Evolutionary conservation across 2,888 invertebrate genomes (phyloP).

Genomic region (Ochropleura plecta): DNA sequence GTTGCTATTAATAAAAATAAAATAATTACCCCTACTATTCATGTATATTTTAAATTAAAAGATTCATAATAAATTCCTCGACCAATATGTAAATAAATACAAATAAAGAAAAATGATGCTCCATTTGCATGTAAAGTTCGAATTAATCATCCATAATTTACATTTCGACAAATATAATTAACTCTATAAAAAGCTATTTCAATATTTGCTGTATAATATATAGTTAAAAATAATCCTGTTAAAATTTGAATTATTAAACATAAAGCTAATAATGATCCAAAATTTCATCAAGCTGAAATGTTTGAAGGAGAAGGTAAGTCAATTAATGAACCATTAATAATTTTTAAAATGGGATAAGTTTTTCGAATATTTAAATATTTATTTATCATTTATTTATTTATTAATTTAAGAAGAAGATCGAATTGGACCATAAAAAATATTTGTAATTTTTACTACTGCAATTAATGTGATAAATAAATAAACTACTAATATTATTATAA

Average conservation of each 20-base stretch:
- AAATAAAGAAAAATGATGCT: slow-evolving; percentile 93
- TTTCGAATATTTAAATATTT: slow-evolving; percentile 81
- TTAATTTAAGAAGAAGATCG: slow-evolving; percentile 76
- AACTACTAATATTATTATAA: slow-evolving; percentile 89
- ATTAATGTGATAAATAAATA: slow-evolving; percentile 91
- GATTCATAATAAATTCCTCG: slow-evolving; percentile 91
- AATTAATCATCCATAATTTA: slow-evolving; percentile 93
- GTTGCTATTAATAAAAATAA: slow-evolving; percentile 93
- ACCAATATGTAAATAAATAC: slow-evolving; percentile 92
- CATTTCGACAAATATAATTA: slow-evolving; percentile 93
- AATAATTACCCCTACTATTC: slow-evolving; percentile 92
- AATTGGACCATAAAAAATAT: slow-evolving; percentile 89
- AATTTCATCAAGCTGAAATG: slow-evolving; percentile 93
- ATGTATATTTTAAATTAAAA: slow-evolving; percentile 89
- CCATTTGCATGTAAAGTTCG: slow-evolving; percentile 93
- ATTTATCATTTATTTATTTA: slow-evolving; percentile 84
- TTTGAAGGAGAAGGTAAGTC: slow-evolving; percentile 91
- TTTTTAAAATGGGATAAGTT: slow-evolving; percentile 89
- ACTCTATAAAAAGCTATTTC: slow-evolving; percentile 92
- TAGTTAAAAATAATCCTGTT: slow-evolving; percentile 92
- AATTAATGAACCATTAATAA: slow-evolving; percentile 90
- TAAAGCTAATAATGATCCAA: slow-evolving; percentile 92
- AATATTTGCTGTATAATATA: slow-evolving; percentile 92
- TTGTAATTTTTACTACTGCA: slow-evolving; percentile 91
- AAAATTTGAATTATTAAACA: slow-evolving; percentile 92